Percentiles rank a stretch among this genome's conserved stretches.
Conservation (phyloP, 2,797 vertebrate genomes). For the Agapornis canus region DNA sequence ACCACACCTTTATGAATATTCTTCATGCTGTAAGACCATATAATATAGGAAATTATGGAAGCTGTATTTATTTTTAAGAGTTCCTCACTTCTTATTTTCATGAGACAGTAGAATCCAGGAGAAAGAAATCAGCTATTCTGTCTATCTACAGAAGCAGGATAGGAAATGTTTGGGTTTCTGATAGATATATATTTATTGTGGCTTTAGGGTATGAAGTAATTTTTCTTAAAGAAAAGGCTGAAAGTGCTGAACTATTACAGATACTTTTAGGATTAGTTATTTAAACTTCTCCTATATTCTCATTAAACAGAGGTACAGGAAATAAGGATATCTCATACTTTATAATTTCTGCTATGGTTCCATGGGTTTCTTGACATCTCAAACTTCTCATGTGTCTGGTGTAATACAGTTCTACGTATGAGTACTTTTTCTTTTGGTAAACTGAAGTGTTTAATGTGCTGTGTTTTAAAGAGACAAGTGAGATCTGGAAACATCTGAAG, state of each 20-base stretch:
- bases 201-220: not conserved
- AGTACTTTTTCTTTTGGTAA: not conserved
- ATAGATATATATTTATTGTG: not conserved
- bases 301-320: not conserved
- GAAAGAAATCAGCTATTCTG: not conserved
- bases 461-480: not conserved
- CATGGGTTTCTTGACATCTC: not conserved
- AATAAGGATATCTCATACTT: not conserved
- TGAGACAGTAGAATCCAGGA: not conserved
- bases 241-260: not conserved
- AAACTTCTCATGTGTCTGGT: not conserved
- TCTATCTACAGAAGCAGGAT: not conserved
- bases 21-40: not conserved
- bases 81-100: not conserved
- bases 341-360: rapidly evolving
- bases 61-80: not conserved
- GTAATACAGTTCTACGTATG: not conserved
- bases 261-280: not conserved
- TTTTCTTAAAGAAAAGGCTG: not conserved
- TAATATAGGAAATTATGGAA: not conserved
- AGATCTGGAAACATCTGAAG: not conserved
- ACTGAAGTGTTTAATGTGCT: not conserved
- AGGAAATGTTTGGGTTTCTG: not conserved
- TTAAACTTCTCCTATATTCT: not conserved
- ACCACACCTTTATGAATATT: not conserved